These are phyloP conservation scores for Lagodon rhomboides DNA, from an alignment of 2,797 vertebrate genomes.

Conservation along the genomic window DNA sequence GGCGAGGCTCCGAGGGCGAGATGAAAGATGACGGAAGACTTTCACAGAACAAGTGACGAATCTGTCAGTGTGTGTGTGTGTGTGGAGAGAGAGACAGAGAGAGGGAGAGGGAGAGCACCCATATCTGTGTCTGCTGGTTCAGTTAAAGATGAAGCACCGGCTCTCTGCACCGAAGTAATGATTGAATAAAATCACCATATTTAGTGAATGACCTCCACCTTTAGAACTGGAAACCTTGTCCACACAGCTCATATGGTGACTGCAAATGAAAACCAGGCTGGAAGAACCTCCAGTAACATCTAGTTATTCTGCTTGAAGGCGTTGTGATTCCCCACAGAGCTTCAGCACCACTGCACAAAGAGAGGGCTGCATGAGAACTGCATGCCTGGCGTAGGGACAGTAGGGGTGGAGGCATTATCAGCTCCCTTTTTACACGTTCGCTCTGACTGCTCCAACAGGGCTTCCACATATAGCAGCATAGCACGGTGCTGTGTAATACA, in stretches of 20 bases:
- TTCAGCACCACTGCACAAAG: not conserved
- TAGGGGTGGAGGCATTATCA: too few relatives aligned
- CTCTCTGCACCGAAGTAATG: not conserved
- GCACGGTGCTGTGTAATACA: too few relatives aligned
- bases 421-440: too few relatives aligned
- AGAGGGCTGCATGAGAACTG: not conserved
- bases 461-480: too few relatives aligned
- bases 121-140: not conserved
- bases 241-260: not conserved
- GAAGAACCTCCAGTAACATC: not conserved
- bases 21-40: constrained; percentile 28
- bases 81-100: not conserved
- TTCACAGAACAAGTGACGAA: constrained; percentile 28
- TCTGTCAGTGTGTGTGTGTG: constrained; percentile 25
- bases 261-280: not conserved
- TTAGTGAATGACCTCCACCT: not conserved
- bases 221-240: not conserved
- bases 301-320: not conserved
- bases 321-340: not conserved
- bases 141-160: constrained; percentile 5
- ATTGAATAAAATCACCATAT: not conserved
- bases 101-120: not conserved
- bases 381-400: too few relatives aligned
- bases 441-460: too few relatives aligned
- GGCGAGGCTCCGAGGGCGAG: constrained; percentile 17